Evolutionary conservation across 2,113 vertebrate species (phyloP), one percentile per base, ranked within the genome.

Genomic region (Eidolon helvum): DNA sequence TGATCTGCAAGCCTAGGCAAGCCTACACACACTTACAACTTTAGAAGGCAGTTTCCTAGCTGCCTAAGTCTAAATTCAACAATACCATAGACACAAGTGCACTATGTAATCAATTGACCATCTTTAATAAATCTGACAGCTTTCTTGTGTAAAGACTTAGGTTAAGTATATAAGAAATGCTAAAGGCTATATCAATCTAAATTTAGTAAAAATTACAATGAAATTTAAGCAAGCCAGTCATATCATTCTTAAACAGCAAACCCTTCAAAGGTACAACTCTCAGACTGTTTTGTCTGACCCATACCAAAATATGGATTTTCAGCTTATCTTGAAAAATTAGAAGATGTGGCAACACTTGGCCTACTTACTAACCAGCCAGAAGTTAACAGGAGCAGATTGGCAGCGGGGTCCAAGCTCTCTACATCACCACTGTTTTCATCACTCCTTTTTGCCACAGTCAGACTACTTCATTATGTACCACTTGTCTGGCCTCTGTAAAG

Each of bases 191-290:
- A 0, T 90, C 95, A 91, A 92, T n/a, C 38, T 74, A 91, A 45
- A 91, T 45, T 92, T 97, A 92, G 94, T 84, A 95, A 91, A 94
- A 94, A 90, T 78, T 55, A 91, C 86, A 79, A 68, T 59, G 66
- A 77, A 95, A 94, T 84, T 92, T 66, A 94, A 91, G 35, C 38
- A 83, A 82, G 63, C 4, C 33, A 94, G 38, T 68, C 59, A 87
- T 35, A 63, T 4, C 26, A 78, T 87, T 95, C 63, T 92, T 77
- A 61, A 89, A 59, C 24, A 71, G 50, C 16, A 66, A 87, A 45
- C 15, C n/a, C 53, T 89, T 93, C 55, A 86, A 57, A 87, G 48
- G 30, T 65, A 79, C 35, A 72, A 79, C 65, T 80, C 82, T 80
- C 7, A 71, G 68, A 53, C 21, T 74, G 16, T 80, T 91, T 74